Percentiles rank a stretch among this genome's conserved stretches.
These are phyloP conservation scores for Laticauda colubrina DNA, from an alignment of 2,113 vertebrate species.

Conservation along the genomic window DNA sequence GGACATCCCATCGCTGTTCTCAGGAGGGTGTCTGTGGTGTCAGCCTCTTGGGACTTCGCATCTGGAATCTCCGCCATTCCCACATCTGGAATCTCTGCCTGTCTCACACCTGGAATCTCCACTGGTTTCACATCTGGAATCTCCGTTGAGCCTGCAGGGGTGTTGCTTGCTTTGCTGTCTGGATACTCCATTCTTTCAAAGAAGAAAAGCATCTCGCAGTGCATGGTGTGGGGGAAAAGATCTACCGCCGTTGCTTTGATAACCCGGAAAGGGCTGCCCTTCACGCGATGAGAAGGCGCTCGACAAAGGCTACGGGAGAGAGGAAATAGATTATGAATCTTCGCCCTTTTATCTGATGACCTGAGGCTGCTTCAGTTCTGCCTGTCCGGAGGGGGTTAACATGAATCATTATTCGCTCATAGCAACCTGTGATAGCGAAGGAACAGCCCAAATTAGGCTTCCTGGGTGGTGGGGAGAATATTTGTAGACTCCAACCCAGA, in stretches of 20 bases:
- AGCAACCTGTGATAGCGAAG: background rate
- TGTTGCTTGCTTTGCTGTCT: slow-evolving; percentile 6
- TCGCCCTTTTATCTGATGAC: background rate
- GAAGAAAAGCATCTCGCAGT: slow-evolving; percentile 88
- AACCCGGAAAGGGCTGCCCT: slow-evolving; percentile 83
- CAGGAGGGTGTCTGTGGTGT: fast-evolving
- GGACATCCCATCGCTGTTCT: background rate
- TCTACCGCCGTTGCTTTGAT: slow-evolving; percentile 87
- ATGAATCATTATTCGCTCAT: background rate
- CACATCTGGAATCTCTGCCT: background rate
- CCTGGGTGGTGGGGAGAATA: background rate
- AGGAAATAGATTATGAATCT: fast-evolving
- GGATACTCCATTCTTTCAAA: slow-evolving; percentile 81
- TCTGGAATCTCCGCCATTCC: background rate
- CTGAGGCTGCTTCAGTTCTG: background rate
- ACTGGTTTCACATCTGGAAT: fast-evolving
- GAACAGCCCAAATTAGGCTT: background rate
- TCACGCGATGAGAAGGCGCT: slow-evolving; percentile 91
- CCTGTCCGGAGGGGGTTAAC: no score
- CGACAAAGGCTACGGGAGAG: slow-evolving; percentile 78
- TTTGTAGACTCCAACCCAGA: no score
- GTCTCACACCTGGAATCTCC: fast-evolving
- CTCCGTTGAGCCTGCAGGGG: fast-evolving
- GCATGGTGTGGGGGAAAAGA: slow-evolving; percentile 92
- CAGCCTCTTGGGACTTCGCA: background rate